Evolutionary conservation across 2,113 vertebrate genomes (phyloP).

Genomic region (Phrynocephalus versicolor): DNA sequence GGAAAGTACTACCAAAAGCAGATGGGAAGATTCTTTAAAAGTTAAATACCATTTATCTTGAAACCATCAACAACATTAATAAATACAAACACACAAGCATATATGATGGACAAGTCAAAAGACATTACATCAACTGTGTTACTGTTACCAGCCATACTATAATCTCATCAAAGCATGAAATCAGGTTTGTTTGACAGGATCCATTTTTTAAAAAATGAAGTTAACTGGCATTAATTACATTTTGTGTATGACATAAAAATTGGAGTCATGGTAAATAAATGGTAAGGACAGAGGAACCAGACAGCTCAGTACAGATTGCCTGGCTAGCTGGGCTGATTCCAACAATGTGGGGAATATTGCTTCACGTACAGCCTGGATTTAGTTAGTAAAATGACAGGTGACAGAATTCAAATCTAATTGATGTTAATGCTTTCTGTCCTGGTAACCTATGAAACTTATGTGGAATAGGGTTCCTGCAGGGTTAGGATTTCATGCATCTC

Average conservation of each 20-base stretch:
- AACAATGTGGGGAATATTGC: not conserved
- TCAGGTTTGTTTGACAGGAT: conserved; percentile 26
- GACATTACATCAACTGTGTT: conserved; percentile 7
- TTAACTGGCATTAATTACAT: conserved; percentile 31
- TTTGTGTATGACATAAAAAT: conserved; percentile 29
- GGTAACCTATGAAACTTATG: not conserved
- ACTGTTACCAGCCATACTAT: conserved; percentile 6
- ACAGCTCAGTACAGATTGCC: conserved; percentile 1
- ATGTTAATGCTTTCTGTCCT: not conserved
- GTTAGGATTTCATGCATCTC: not conserved
- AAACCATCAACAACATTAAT: not conserved
- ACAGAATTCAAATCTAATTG: not conserved
- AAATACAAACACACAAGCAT: not conserved
- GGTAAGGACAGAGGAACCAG: conserved; percentile 16
- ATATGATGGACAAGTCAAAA: not conserved
- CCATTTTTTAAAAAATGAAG: conserved; percentile 11
- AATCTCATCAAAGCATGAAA: conserved; percentile 30
- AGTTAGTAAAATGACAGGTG: conserved; percentile 15
- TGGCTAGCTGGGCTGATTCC: conserved; percentile 18
- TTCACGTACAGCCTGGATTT: not conserved
- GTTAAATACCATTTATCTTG: not conserved
- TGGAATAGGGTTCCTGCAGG: not conserved
- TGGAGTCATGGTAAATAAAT: conserved; percentile 25
- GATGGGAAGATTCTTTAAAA: not conserved
- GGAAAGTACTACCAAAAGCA: not conserved